phyloP scores from a whole-genome alignment of 2,113 vertebrate genomes.

The Rousettus leschenaultii region DNA sequence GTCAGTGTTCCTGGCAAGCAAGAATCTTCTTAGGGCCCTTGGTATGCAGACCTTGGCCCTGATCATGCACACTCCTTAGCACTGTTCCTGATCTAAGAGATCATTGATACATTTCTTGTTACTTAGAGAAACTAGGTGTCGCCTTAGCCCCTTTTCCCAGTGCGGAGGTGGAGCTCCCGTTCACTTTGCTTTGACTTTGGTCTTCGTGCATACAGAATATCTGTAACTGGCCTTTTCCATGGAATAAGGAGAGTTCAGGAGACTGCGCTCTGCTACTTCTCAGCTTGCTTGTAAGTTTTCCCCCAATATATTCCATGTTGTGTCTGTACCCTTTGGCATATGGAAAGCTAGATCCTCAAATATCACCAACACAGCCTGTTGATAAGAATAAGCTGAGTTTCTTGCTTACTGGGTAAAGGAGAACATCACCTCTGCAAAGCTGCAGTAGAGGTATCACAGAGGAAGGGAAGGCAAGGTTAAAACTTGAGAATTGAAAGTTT shows the following conservation, averaged over 20 bases:
- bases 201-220: neutral
- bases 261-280: neutral
- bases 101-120: conserved; percentile 38
- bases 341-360: neutral
- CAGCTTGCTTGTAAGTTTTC: conserved; percentile 35
- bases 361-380: neutral
- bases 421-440: neutral
- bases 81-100: neutral
- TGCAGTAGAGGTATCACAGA: neutral
- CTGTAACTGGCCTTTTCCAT: neutral
- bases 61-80: neutral
- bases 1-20: neutral
- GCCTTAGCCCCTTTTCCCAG: neutral
- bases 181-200: neutral
- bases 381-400: neutral
- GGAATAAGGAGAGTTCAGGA: neutral
- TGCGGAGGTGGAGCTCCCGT: neutral
- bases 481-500: neutral
- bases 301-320: neutral
- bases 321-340: neutral
- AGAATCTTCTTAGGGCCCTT: neutral
- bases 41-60: neutral
- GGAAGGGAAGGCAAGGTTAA: neutral
- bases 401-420: neutral
- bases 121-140: conserved; percentile 29